A percentile compares a stretch with the other conserved stretches of the same genome.
Conservation (phyloP, 1,140 invertebrate genomes). For the Cotesia vestalis region DNA sequence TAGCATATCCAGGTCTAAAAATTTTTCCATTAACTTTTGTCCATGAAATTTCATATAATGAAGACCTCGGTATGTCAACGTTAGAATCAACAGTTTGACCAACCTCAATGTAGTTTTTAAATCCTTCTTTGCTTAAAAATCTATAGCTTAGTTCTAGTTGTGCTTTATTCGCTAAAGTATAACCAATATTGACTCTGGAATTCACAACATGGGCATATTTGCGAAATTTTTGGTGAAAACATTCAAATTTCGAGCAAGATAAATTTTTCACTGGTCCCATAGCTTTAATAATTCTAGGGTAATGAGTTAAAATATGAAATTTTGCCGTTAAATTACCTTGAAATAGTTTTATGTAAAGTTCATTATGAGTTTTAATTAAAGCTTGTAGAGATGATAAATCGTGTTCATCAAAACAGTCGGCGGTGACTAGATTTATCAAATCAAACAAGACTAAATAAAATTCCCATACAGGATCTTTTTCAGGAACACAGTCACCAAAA, state of each 20-base stretch:
- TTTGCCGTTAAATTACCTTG: constrained; percentile 5
- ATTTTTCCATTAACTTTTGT: no score
- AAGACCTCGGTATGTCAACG: no score
- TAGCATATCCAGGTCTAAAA: no score
- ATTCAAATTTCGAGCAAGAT: constrained; percentile 20
- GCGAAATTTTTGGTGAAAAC: constrained; percentile 22
- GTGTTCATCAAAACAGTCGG: not conserved
- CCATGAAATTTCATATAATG: no score
- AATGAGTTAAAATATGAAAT: constrained; percentile 30
- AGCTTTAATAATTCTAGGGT: constrained; percentile 17
- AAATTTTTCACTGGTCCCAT: constrained; percentile 19
- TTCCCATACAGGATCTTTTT: constrained; percentile 23
- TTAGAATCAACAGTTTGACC: no score
- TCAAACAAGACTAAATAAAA: constrained; percentile 16
- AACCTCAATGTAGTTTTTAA: not conserved
- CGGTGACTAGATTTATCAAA: not conserved
- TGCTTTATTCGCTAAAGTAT: constrained; percentile 5
- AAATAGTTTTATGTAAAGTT: constrained; percentile 26
- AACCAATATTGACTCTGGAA: constrained; percentile 15
- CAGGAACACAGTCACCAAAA: constrained; percentile 23
- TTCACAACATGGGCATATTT: constrained; percentile 19
- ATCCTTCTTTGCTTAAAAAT: not conserved
- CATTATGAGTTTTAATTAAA: constrained; percentile 25
- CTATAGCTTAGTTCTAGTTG: not conserved
- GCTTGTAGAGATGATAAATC: constrained; percentile 16